phyloP scores from a whole-genome alignment of 1,140 invertebrate genomes.

The Gryllus bimaculatus region DNA sequence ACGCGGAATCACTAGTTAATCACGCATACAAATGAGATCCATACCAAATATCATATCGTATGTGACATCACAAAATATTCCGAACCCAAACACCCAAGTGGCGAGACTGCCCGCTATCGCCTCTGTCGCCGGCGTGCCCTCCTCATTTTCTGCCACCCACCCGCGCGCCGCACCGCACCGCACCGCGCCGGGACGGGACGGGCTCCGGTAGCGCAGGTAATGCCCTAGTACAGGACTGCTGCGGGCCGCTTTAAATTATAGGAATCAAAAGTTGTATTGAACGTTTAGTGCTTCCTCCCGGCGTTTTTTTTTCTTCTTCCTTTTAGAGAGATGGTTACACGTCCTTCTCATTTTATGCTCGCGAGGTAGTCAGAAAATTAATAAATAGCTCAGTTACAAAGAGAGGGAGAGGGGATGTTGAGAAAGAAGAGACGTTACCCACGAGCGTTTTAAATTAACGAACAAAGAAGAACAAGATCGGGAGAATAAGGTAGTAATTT shows the following conservation, averaged over 20 bases:
- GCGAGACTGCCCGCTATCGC: neutral
- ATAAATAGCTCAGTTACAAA: neutral
- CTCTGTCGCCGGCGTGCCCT: neutral
- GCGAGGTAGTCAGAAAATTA: neutral
- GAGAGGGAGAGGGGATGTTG: no score
- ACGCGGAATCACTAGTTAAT: no score
- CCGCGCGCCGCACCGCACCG: no score
- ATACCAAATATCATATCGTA: no score
- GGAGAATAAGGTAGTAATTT: no score
- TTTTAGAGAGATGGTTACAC: neutral
- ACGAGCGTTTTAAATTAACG: no score
- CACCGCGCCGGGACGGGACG: neutral
- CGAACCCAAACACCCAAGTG: no score
- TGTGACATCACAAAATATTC: no score
- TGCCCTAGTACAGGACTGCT: neutral
- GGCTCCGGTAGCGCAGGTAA: neutral
- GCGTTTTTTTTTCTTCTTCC: neutral
- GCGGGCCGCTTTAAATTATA: neutral
- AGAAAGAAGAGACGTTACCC: no score
- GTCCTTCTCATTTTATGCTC: neutral
- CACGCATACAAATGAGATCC: no score
- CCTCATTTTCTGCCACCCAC: no score
- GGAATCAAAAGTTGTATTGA: constrained; percentile 1
- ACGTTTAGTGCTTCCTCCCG: neutral
- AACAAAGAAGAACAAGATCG: no score